phyloP scores from a whole-genome alignment of 2,797 vertebrate species.

The Rhabdomys pumilio region DNA sequence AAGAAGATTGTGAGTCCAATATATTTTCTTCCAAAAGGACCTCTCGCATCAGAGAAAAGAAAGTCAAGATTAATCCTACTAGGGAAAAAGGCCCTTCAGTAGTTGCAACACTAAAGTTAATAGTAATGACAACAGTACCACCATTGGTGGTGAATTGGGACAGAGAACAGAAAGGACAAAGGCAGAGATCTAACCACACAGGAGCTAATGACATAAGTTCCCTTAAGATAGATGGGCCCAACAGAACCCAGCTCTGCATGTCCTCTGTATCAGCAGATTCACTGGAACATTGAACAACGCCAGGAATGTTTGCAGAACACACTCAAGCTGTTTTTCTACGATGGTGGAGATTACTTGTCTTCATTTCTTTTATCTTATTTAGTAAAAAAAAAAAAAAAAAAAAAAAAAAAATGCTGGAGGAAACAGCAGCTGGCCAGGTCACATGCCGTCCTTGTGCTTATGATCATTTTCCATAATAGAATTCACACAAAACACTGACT shows the following conservation, averaged over 20 bases:
- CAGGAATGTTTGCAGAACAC: not conserved
- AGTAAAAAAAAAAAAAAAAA: not conserved
- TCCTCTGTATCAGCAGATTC: not conserved
- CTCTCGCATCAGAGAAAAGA: constrained; percentile 5
- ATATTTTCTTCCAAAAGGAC: not conserved
- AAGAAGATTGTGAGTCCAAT: not conserved
- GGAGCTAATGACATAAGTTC: not conserved
- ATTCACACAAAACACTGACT: not conserved
- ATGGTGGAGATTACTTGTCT: not conserved
- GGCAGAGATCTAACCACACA: not conserved
- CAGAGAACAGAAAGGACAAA: not conserved
- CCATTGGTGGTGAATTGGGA: not conserved
- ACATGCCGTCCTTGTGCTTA: not conserved
- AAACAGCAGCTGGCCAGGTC: not conserved
- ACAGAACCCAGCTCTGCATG: accelerated
- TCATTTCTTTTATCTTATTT: not conserved
- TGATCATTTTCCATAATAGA: not conserved
- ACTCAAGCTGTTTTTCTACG: not conserved
- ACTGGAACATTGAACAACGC: not conserved
- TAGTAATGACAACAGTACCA: not conserved
- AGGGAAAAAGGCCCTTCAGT: not conserved
- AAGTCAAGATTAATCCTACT: not conserved
- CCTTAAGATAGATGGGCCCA: not conserved
- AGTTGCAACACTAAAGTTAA: not conserved
- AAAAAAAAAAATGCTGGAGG: not conserved